Evolutionary conservation across 2,888 invertebrate genomes (phyloP), one percentile per base, ranked within the genome.

Genomic region (Malachius bipustulatus): DNA sequence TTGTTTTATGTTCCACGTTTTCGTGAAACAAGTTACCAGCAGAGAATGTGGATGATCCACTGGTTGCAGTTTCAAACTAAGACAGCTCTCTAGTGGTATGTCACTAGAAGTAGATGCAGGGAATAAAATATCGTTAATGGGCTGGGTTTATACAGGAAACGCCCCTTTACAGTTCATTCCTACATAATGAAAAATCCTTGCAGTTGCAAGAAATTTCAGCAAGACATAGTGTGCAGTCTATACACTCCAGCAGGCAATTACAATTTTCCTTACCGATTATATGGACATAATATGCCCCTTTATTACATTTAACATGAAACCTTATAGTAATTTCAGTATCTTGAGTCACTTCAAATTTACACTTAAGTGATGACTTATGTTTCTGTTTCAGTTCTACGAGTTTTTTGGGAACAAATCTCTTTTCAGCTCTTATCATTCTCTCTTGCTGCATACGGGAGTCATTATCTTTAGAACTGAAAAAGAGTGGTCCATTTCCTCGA

Each of bases 171-270:
- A 19, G 24, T 6, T 19, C 24, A 19, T n/a, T 19, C 24, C 24
- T n/a, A 19, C 24, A 19, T 19, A 19, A 19, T 19, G 24, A 19
- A 19, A 19, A 19, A 19, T 19, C 24, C 24, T n/a, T n/a, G 24
- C 24, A 19, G n/a, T 8, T 19, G 24, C 24, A 19, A 19, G 24
- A 19, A 19, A n/a, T 19, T 19, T 19, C 24, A 19, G 6, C n/a
- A 19, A 19, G n/a, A 19, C 24, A 19, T 6, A 19, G n/a, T 19
- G 24, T 19, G 24, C 24, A 19, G 24, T 19, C 24, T 19, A n/a
- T 19, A 19, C 24, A 19, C n/a, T 19, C 6, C 24, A 19, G 24
- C 24, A 19, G 24, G 24, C n/a, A 19, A 19, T 19, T n/a, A 19
- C 24, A 19, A n/a, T 19, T 19, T 19, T 19, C 24, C n/a, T 19